Evolutionary conservation across 92 coral and sea anemone species (phyloP), one percentile per base, ranked within the genome.

Genomic region (Siderastrea radians): DNA sequence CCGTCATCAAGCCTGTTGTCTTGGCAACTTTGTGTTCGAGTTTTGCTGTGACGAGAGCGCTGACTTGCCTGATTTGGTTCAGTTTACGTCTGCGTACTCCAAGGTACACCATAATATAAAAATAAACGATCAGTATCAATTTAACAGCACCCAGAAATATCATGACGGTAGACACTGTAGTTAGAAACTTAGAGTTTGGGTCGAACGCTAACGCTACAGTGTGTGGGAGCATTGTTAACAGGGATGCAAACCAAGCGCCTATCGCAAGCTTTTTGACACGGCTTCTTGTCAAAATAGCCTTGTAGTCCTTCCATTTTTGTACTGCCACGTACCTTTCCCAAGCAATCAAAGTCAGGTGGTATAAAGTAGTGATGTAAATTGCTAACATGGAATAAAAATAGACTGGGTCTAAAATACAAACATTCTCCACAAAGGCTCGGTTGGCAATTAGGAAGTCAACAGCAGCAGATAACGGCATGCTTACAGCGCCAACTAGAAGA

Each of bases 21-120:
- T 12, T 43, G 26, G 74, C 74, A 7, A 68, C 10, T 46, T 3
- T 68, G 4, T 68, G 10, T 13, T 68, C 74, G 74, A 68, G 74
- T 46, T 68, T 46, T 17, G 74, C 74, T 8, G 3, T n/a, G 13
- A 46, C 50, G 4, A 68, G 9, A 3, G 7, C 46, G 74, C 3
- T 68, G 74, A 68, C 74, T 44, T 44, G 46, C 10, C 50, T 6
- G 48, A 38, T 68, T 38, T 38, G 74, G 17, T 13, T 44, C 17
- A 68, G 13, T 68, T 38, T 38, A 26, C 74, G 74, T 7, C 26
- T 68, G 74, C 74, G 74, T 3, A 68, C 74, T 68, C 50, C 50
- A 46, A 68, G 47, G 74, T 68, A 38, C 48, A 68, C 50, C 50
- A 38, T 46, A 13, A 68, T 1, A 46, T 68, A 68, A 46, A 38